phyloP scores from a whole-genome alignment of 53 echinoderm and acorn worm genomes.

The Echinarachnius parma region DNA sequence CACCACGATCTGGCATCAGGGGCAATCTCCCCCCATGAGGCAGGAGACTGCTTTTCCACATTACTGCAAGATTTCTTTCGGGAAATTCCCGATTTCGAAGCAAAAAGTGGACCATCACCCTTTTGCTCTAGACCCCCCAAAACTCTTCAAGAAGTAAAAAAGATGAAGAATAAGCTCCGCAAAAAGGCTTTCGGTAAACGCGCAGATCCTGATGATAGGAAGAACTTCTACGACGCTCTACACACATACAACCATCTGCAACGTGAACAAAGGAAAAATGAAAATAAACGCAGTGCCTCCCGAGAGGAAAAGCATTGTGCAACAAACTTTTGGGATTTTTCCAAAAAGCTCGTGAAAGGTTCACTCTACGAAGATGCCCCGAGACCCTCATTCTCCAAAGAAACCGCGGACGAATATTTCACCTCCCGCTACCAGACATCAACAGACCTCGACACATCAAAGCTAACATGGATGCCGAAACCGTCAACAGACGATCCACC shows the following conservation, averaged over 20 bases:
- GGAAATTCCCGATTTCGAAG: background rate
- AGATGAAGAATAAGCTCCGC: slow-evolving; percentile 1
- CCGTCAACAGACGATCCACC: background rate
- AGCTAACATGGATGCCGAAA: background rate
- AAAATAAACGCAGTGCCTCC: background rate
- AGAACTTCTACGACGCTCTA: slow-evolving; percentile 1
- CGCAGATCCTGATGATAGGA: too few species aligned
- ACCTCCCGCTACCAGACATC: background rate
- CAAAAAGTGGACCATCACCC: background rate
- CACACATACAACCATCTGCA: slow-evolving; percentile 4
- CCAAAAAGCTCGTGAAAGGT: background rate
- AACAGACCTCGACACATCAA: background rate
- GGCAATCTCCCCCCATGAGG: background rate
- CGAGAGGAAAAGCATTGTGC: slow-evolving; percentile 1
- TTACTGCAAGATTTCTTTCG: background rate
- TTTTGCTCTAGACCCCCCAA: background rate
- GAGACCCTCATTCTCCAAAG: slow-evolving; percentile 13
- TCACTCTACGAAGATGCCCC: background rate
- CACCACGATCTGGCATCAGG: background rate
- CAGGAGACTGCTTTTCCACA: background rate
- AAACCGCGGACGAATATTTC: slow-evolving; percentile 6
- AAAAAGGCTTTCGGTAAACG: background rate
- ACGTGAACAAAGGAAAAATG: background rate
- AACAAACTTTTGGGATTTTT: background rate
- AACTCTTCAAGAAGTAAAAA: slow-evolving; percentile 4